Conservation (phyloP, 2,888 invertebrate species). For the Cosmorhoe ocellata region DNA sequence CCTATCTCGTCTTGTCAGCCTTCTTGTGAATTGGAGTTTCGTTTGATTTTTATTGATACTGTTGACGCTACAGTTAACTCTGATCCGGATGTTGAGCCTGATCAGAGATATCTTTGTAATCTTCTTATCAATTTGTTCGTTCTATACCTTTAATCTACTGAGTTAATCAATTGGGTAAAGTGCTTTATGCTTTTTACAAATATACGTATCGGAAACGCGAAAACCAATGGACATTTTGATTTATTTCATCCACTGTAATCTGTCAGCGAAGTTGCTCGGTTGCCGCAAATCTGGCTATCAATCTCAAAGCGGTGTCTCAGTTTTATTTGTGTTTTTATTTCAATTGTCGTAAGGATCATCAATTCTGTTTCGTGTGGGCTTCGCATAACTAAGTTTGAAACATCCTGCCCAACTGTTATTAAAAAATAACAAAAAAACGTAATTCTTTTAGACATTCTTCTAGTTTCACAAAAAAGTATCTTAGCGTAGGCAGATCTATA, state of each 20-base stretch:
- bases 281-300: constrained; percentile 51
- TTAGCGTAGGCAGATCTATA: too few species aligned
- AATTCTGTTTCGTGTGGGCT: constrained; percentile 31
- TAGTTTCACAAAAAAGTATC: too few species aligned
- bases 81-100: constrained; percentile 3
- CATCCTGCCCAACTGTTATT: too few species aligned
- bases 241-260: constrained; percentile 49
- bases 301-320: constrained; percentile 44
- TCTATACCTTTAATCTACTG: too few species aligned
- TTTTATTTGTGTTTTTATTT: constrained; percentile 49
- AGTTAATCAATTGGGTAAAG: background rate
- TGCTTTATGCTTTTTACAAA: background rate
- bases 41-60: constrained; percentile 39
- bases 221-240: constrained; percentile 43
- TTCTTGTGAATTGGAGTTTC: constrained; percentile 39
- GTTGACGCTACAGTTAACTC: constrained; percentile 13
- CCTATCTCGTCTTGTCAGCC: constrained; percentile 45
- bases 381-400: background rate
- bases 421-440: too few species aligned
- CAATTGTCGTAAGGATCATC: constrained; percentile 41
- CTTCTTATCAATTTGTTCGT: background rate
- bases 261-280: constrained; percentile 53
- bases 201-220: constrained; percentile 28
- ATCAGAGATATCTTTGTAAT: background rate
- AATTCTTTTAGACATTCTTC: too few species aligned